These are phyloP conservation scores for Phylloscopus collybita DNA, from an alignment of 2,797 vertebrate genomes.

Conservation along the genomic window DNA sequence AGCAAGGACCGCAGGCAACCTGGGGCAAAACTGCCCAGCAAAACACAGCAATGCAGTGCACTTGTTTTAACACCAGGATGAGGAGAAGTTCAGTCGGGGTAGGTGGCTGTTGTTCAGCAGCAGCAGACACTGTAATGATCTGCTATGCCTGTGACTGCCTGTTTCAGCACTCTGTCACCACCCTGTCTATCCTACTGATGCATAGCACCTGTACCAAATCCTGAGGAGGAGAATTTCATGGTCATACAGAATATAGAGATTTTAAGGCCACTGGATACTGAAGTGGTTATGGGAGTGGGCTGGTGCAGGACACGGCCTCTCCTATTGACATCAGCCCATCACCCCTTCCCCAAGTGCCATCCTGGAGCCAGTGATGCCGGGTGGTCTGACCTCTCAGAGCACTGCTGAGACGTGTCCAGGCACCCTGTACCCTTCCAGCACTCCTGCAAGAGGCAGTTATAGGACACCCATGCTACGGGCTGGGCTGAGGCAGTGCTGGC, in stretches of 20 bases:
- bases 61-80: background rate
- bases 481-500: rapidly evolving
- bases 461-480: rapidly evolving
- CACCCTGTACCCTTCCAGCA: background rate
- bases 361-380: background rate
- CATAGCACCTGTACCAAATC: rapidly evolving
- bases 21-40: background rate
- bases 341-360: background rate
- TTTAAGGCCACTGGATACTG: background rate
- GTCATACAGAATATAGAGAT: background rate
- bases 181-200: background rate
- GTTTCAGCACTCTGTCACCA: background rate
- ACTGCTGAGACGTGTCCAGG: rapidly evolving
- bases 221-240: background rate
- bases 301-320: background rate
- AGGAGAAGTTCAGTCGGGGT: rapidly evolving
- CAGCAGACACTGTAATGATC: background rate
- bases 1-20: rapidly evolving
- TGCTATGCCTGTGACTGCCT: background rate
- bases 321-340: rapidly evolving
- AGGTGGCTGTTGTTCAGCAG: background rate
- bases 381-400: background rate
- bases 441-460: background rate
- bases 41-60: rapidly evolving
- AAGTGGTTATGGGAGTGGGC: background rate